Evolutionary conservation across 2,113 vertebrate species (phyloP).

Genomic region (Morone chrysops): DNA sequence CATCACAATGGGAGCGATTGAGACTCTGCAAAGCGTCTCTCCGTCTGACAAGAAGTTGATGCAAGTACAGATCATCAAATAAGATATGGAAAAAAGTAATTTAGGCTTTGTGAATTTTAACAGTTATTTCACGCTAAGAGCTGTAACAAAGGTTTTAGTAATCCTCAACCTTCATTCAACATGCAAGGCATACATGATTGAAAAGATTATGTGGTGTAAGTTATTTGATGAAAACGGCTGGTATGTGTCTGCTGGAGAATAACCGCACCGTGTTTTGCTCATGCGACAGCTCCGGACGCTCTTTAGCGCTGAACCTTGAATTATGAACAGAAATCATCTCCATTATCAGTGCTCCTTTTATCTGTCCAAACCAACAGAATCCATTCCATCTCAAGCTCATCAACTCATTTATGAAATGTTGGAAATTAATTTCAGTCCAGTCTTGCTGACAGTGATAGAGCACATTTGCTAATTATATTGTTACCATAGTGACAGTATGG

Average conservation of each 20-base stretch:
- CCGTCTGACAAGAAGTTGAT: slow-evolving; percentile 60
- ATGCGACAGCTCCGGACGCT: slow-evolving; percentile 1
- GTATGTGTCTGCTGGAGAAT: slow-evolving; percentile 28
- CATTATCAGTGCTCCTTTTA: slow-evolving; percentile 62
- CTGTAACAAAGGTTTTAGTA: slow-evolving; percentile 61
- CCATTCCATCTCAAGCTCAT: slow-evolving; percentile 68
- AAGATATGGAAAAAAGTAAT: slow-evolving; percentile 70
- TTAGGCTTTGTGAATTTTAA: slow-evolving; percentile 66
- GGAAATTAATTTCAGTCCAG: slow-evolving; percentile 72
- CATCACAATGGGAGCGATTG: slow-evolving; percentile 72
- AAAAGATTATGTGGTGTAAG: slow-evolving; percentile 58
- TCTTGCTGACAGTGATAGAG: slow-evolving; percentile 67
- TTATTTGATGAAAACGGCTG: slow-evolving; percentile 62
- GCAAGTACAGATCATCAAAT: slow-evolving; percentile 58
- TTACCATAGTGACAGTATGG: slow-evolving; percentile 62
- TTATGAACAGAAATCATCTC: slow-evolving; percentile 58
- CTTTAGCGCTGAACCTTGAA: slow-evolving; percentile 32
- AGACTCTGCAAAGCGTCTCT: slow-evolving; percentile 67
- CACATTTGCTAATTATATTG: slow-evolving; percentile 62
- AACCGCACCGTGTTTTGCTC: slow-evolving; percentile 24
- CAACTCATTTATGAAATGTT: slow-evolving; percentile 66
- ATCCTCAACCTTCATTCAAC: slow-evolving; percentile 65
- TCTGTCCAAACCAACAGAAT: slow-evolving; percentile 56
- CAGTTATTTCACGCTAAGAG: slow-evolving; percentile 49
- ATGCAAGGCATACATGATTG: slow-evolving; percentile 66